A percentile compares a stretch with the other conserved stretches of the same genome.
Evolutionary conservation across 2,797 vertebrate genomes (phyloP).

Genomic region (Labeo calbasu): DNA sequence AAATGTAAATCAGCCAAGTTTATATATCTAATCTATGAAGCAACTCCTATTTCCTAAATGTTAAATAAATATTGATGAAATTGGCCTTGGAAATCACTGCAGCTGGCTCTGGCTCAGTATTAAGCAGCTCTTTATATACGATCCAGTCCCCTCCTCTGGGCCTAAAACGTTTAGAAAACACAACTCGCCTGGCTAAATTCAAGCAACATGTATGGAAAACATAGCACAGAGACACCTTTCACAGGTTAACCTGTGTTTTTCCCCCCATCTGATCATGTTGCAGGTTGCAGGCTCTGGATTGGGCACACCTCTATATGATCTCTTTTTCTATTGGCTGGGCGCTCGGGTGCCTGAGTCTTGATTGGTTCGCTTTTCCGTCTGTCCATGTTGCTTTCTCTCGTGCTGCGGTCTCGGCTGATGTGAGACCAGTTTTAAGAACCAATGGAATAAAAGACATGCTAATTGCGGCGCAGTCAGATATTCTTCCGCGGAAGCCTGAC

Average conservation of each 20-base stretch:
- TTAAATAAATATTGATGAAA: not conserved
- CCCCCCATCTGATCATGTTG: constrained; percentile 3
- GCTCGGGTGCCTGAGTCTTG: not conserved
- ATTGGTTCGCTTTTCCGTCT: constrained; percentile 57
- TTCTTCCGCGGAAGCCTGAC: constrained; percentile 66
- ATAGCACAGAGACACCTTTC: not conserved
- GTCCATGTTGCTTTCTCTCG: constrained; percentile 41
- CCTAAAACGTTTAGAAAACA: not conserved
- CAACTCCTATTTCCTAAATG: constrained; percentile 8
- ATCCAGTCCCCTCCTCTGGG: not conserved
- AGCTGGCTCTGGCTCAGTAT: not conserved
- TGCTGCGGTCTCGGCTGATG: constrained; percentile 81
- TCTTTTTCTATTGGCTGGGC: constrained; percentile 60
- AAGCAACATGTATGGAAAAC: not conserved
- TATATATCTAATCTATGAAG: not conserved
- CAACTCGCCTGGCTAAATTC: not conserved
- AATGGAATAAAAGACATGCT: constrained; percentile 64
- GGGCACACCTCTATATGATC: constrained; percentile 72
- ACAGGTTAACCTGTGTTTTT: not conserved
- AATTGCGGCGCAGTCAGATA: constrained; percentile 56
- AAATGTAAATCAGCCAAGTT: not conserved
- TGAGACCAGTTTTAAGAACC: constrained; percentile 74
- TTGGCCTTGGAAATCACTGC: not conserved
- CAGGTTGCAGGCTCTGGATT: constrained; percentile 64
- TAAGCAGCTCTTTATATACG: not conserved